Evolutionary conservation across 2,797 vertebrate genomes (phyloP), one percentile per base, ranked within the genome.

Genomic region (Enteromius paludinosus): DNA sequence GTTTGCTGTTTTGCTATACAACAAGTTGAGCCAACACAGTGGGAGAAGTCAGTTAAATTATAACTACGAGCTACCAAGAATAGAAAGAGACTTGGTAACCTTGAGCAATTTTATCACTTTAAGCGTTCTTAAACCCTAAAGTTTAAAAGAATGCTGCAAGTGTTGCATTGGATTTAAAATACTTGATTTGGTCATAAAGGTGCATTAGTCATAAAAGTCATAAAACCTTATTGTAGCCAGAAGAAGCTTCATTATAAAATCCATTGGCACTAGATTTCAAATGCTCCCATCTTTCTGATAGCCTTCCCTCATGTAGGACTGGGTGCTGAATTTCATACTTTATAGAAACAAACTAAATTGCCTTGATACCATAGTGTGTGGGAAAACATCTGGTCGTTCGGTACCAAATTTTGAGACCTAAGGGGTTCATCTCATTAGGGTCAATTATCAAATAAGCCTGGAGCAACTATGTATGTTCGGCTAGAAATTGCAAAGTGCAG

Each of bases 121-220:
- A 69, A 69, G n/a, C 38, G 4, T 5, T 3, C 20, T 68, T 65
- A 11, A 20, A 35, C 17, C 9, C 64, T 43, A 23, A 11, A 38
- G 11, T 41, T 68, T 68, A 68, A 15, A 45, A 69, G 6, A 69
- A 43, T 43, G n/a, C n/a, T 69, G n/a, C n/a, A 69, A 45, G 23
- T 25, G 14, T 35, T 35, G 62, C 30, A 4, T 1, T 65, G 30
- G 25, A 62, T 30, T 62, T 62, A 23, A 56, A 23, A 56, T 56
- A 11, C 9, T 54, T 54, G 8, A 54, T 54, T 54, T 54, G 38
- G 9, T 41, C 23, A 20, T 4, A 62, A 30, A 30, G 61, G 61
- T 23, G 20, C 20, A 7, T 68, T 11, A 11, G 10, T 38, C 35
- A 38, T 38, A 41, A 43, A 15, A 30, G 30, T 41, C 5, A 38